Percentiles rank a stretch among this genome's conserved stretches.
phyloP scores from a whole-genome alignment of 2,888 invertebrate species.

The Cremastobaeus sp. region DNA sequence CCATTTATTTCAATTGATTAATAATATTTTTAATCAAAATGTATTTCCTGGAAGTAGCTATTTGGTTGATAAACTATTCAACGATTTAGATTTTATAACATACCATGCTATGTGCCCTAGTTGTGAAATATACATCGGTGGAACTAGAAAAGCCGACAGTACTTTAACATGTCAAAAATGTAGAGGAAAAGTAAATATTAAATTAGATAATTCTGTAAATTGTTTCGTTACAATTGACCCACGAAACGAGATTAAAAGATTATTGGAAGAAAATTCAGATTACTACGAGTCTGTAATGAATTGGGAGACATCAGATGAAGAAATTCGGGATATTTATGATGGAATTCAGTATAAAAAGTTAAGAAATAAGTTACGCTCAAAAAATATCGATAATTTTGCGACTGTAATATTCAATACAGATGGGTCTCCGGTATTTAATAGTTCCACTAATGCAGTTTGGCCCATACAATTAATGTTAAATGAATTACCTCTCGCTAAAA shows the following conservation, averaged over 20 bases:
- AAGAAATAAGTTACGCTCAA: conserved; percentile 12
- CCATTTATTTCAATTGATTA: no score
- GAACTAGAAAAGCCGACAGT: no score
- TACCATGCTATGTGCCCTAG: no score
- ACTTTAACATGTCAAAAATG: no score
- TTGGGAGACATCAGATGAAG: neutral
- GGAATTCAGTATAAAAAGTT: conserved; percentile 42
- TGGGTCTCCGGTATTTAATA: conserved; percentile 50
- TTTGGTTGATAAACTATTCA: no score
- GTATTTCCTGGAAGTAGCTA: no score
- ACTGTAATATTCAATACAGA: conserved; percentile 51
- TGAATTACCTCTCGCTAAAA: neutral
- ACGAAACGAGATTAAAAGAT: neutral
- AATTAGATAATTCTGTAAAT: no score
- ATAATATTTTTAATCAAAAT: no score
- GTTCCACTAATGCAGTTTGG: conserved; percentile 42
- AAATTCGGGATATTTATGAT: conserved; percentile 27
- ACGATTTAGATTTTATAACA: no score
- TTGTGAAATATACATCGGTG: no score
- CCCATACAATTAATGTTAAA: conserved; percentile 20
- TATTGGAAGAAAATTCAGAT: conserved; percentile 10
- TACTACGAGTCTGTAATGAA: conserved; percentile 1
- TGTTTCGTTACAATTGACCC: conserved; percentile 12
- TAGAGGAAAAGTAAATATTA: no score
- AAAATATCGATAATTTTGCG: conserved; percentile 26